Base-by-base conservation (phyloP, 1,140 invertebrate genomes). In the Maniola jurtina region DNA sequence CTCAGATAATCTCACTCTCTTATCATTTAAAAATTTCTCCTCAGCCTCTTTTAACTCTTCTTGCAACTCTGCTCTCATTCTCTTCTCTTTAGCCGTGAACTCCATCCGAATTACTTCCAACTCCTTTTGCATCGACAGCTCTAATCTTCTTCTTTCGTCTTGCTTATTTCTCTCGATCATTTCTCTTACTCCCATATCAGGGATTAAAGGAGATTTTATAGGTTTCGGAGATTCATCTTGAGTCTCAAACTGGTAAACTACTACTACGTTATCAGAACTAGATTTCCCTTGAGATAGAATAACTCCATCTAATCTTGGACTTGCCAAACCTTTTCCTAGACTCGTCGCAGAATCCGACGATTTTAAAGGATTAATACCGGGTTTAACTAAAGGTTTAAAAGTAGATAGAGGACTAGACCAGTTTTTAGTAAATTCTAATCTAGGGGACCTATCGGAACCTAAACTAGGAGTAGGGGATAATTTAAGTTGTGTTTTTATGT, bases 11-110 rank as follows among this genome's bases (percentile, higher is more conserved):
- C 88, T 86, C 81, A 86, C 48, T 90, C 78, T 92, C 84, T 65
- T 92, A 14, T 93, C 91, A 60, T 86, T 88, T 68, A 93, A 88
- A 68, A 93, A 85, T 66, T 90, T 92, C 34, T 92, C 86, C 69
- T 92, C 90, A 2, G 92, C 80, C 38, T 92, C 91, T 6, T 88
- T 91, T n/a, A 93, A 76, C 45, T 93, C 88, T 0, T 90, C 79
- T 34, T 93, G 88, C 70, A 93, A 86, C 60, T 93, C 91, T 4
- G 86, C 81, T 55, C 87, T 79, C 72, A 92, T 77, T 56, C 78
- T 90, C 67, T 88, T 90, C 15, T 92, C 71, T 71, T 84, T 83
- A 57, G 85, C 62, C 58, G 91, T 69, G 85, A 92, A 76, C 45
- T 92, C 91, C 38, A 84, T 72, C 65, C 82, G 84, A 45, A 89